Percentiles rank a stretch among this genome's conserved stretches.
phyloP scores from a whole-genome alignment of 1,140 invertebrate genomes.

The Lucilia sericata region DNA sequence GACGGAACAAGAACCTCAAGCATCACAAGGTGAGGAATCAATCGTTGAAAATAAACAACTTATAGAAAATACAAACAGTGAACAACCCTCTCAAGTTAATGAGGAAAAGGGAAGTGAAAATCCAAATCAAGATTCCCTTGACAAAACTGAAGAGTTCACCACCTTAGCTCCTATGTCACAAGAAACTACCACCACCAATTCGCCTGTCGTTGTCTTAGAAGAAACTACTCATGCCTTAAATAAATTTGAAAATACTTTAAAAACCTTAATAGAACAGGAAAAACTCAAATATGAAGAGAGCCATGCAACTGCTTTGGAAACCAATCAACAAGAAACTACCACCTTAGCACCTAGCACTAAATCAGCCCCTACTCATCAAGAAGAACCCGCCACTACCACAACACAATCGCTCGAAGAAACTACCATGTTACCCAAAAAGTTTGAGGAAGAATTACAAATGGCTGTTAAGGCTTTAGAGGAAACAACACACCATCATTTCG shows the following conservation, averaged over 20 bases:
- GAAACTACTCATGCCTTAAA: neutral
- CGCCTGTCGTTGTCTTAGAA: neutral
- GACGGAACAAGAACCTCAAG: too few relatives aligned
- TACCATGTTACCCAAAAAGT: neutral
- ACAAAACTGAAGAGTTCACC: neutral
- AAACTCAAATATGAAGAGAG: neutral
- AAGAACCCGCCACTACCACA: constrained; percentile 18
- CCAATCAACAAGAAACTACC: neutral
- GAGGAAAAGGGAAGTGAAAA: neutral
- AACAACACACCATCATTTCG: constrained; percentile 27
- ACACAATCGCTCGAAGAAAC: neutral
- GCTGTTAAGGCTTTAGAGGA: neutral
- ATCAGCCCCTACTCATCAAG: neutral
- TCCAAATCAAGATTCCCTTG: too few relatives aligned
- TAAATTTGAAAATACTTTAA: neutral
- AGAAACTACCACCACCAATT: neutral
- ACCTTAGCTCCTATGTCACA: neutral
- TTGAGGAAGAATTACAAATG: neutral
- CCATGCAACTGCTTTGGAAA: neutral
- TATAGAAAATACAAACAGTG: too few relatives aligned
- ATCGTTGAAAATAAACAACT: too few relatives aligned
- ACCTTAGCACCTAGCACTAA: neutral
- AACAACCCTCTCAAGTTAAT: too few relatives aligned
- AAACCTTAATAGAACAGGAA: neutral
- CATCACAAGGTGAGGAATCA: too few relatives aligned